Evolutionary conservation across 2,113 vertebrate genomes (phyloP), one percentile per base, ranked within the genome.

Genomic region (Phylloscopus trochiloides): DNA sequence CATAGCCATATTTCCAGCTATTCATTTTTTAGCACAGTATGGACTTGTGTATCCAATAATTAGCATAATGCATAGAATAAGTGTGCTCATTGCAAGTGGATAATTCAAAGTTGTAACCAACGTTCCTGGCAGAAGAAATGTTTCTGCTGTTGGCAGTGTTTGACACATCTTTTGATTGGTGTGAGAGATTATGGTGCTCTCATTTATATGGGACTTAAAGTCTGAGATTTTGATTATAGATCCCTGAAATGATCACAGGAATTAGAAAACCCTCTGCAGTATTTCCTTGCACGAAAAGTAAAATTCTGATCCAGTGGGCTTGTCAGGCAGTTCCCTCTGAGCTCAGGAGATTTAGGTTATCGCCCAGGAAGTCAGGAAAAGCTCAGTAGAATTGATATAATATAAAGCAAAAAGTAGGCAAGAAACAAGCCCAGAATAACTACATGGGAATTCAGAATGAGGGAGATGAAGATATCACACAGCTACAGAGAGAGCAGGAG

Each of bases 41-140:
- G 74, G 50, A 81, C 43, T 59, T 72, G 21, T 40, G 45, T 50
- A 57, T 71, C 73, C 32, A 79, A 34, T 71, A 65, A 67, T 82
- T 96, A 82, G 28, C 13, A 50, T 77, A 86, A 47, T 66, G n/a
- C n/a, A 34, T 76, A 48, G 81, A 96, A 67, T 90, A 93, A 94
- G 47, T 72, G 28, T 31, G 12, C 67, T 95, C 75, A 76, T 61
- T 82, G 26, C 45, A 92, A 67, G n/a, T 65, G 77, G 19, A 45
- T 45, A 34, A 80, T 65, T 86, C 75, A 66, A 72, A 90, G 51
- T 52, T 13, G 17, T 47, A 94, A 83, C 47, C 85, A 84, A 7
- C 19, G 4, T 50, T 77, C 32, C 7, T 72, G 86, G 38, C 51
- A 80, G 75, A 68, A 65, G 58, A 47, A 90, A 50, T 19, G 12